Evolutionary conservation across 2,888 invertebrate species (phyloP), one percentile per base, ranked within the genome.

Genomic region (Acrobasis suavella): DNA sequence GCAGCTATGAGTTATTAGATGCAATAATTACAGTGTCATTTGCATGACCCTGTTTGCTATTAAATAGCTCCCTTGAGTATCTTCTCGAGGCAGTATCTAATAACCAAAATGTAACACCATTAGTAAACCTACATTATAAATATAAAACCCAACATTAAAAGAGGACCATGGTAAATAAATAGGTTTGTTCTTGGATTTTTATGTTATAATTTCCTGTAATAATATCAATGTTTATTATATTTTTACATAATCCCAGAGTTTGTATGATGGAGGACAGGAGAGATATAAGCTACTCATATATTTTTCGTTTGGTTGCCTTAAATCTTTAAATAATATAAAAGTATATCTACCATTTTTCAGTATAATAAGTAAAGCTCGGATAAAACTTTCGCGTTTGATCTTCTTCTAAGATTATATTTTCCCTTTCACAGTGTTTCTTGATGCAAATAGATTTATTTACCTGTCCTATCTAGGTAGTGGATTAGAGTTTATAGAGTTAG

Each of bases 41-140:
- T 51, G 51, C 51, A 60, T 60, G 60, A 51, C 42, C 39, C 32
- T 60, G 16, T 60, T 38, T 50, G 59, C 51, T 50, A 38, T 51
- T 52, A 42, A 60, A 60, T 59, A 50, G 37, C 59, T 50, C 51
- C 39, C 38, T 15, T 16, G 39, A 42, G 51, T 42, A 22, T 38
- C 39, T 60, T 51, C 39, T 60, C 17, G 51, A 12, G n/a, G 38
- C 51, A 17, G 14, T 39, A 51, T 51, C 60, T 54, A 54, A 54
- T 54, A 32, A 54, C 22, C 1, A 22, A 60, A 51, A 51, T 50
- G 50, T 60, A 17, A 56, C n/a, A 56, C 42, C 17, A 17, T 56
- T 42, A 42, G 17, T 39, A 6, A 12, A 42, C 39, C 9, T 15
- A 8, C 12, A 14, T 38, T 39, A 10, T 55, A 32, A 52, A 32